Percentiles rank a stretch among this genome's conserved stretches.
phyloP scores from a whole-genome alignment of 2,113 vertebrate genomes.

The Hippocampus zosterae region DNA sequence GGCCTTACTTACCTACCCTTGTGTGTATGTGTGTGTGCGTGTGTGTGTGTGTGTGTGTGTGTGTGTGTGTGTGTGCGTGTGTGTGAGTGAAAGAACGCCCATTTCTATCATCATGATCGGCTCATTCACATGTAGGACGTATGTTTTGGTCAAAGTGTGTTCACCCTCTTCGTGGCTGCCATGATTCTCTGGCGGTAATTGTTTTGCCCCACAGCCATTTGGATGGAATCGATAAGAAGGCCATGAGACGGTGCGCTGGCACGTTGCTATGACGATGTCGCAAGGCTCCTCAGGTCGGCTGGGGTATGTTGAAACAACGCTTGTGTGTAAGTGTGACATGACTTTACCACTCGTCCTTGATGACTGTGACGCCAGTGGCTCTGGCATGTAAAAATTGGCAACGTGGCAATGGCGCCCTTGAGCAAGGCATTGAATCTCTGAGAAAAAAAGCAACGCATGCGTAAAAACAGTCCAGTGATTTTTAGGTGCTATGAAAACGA shows the following conservation, averaged over 20 bases:
- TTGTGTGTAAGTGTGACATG: background rate
- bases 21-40: too few species aligned
- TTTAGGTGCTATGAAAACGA: background rate
- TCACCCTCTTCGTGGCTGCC: background rate
- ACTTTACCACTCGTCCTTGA: background rate
- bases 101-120: background rate
- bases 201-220: slow-evolving; percentile 47
- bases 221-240: slow-evolving; percentile 59
- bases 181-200: slow-evolving; percentile 23
- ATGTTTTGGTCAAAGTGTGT: background rate
- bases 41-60: too few species aligned
- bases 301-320: background rate
- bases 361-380: background rate
- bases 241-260: slow-evolving; percentile 54
- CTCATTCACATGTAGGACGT: background rate
- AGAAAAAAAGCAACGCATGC: too few species aligned
- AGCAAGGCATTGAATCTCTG: background rate
- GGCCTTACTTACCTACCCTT: too few species aligned
- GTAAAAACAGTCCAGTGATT: background rate
- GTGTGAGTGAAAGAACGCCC: background rate
- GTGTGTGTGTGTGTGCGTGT: too few species aligned
- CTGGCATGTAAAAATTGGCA: background rate
- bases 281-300: slow-evolving; percentile 37
- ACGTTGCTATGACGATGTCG: slow-evolving; percentile 54
- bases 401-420: background rate